Base-by-base conservation (phyloP, 2,888 invertebrate species). In the Phyto melanocephala region DNA sequence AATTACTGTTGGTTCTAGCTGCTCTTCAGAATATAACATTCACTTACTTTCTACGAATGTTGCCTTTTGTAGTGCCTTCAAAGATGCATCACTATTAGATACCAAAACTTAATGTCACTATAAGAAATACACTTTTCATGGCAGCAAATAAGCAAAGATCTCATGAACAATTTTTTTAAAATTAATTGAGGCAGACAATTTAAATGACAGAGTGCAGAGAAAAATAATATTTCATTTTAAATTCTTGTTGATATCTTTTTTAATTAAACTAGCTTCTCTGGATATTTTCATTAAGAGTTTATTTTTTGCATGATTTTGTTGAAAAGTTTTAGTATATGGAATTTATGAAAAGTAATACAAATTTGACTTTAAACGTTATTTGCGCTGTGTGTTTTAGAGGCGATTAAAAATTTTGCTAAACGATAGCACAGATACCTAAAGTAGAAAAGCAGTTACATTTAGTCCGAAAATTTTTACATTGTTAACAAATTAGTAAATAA, bases 1-100 rank as follows among this genome's bases (percentile, higher is more conserved):
- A n/a, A n/a, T n/a, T n/a, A n/a, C n/a, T n/a, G n/a, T n/a, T n/a
- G n/a, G n/a, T n/a, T n/a, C n/a, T n/a, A n/a, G n/a, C n/a, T n/a
- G n/a, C n/a, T 24, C 1, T 17, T 1, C 6, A 0, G n/a, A 7
- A 42, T 45, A 22, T 8, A 15, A 45, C 13, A 37, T 52, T 1
- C 15, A 1, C 13, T 35, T 20, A 1, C 4, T 5, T 1, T 1
- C 7, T 1, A 17, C 11, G 1, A 37, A 0, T n/a, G 0, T 10
- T 1, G 11, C 65, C 37, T 22, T 15, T 1, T 35, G 37, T 52
- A 52, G 40, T n/a, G 4, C 7, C 22, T 15, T 28, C 3, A 6
- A 20, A 67, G 40, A 40, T 35, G 28, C 52, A 54, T 68, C 28
- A 54, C 40, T n/a, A n/a, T n/a, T n/a, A n/a, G n/a, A 24, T 40